Conservation (phyloP, 23 tunicate genomes). For the Halocynthia roretzi region DNA sequence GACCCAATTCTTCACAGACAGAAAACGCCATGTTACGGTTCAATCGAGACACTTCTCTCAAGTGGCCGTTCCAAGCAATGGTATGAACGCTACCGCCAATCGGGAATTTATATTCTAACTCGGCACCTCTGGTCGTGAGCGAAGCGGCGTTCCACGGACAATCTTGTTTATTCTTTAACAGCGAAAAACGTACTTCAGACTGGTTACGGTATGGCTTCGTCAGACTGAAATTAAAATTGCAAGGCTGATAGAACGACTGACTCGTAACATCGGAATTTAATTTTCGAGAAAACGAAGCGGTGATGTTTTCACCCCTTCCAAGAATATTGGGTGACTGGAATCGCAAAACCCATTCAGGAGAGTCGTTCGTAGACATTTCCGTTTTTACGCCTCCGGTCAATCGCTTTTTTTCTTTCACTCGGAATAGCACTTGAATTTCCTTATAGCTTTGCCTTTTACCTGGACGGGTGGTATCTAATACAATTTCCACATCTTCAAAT, state of each 20-base stretch:
- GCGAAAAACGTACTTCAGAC: conserved; percentile 9
- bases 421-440: conserved; percentile 62
- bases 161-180: conserved; percentile 51
- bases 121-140: conserved; percentile 41
- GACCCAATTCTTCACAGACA: conserved; percentile 59
- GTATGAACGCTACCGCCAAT: conserved; percentile 41
- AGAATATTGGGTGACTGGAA: conserved; percentile 66
- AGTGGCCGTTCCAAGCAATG: conserved; percentile 45
- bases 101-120: conserved; percentile 29
- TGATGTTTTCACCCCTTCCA: conserved; percentile 72
- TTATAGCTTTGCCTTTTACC: conserved; percentile 16
- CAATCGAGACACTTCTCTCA: conserved; percentile 47
- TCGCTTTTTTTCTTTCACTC: conserved; percentile 54
- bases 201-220: conserved; percentile 42
- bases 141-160: conserved; percentile 54
- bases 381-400: conserved; percentile 56
- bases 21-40: conserved; percentile 30
- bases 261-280: neutral
- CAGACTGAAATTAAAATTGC: conserved; percentile 38
- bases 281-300: conserved; percentile 47
- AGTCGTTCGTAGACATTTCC: conserved; percentile 65
- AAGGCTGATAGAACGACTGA: conserved; percentile 32
- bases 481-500: conserved; percentile 57
- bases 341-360: conserved; percentile 66
- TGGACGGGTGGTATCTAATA: conserved; percentile 68